Conservation (phyloP, 2,888 invertebrate genomes). For the Lithodes maja region DNA sequence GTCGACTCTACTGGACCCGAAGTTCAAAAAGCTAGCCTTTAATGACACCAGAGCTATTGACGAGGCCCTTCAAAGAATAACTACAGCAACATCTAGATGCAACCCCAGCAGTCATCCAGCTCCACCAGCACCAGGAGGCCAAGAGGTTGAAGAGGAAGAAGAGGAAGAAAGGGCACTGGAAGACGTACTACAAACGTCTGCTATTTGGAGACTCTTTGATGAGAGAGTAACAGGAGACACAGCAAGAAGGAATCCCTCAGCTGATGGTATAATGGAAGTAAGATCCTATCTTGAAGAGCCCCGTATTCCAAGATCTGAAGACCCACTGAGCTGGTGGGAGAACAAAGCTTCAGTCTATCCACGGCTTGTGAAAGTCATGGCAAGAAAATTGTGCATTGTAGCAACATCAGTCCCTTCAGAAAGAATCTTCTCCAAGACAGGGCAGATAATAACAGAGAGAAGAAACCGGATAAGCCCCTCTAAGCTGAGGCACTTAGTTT, state of each 20-base stretch:
- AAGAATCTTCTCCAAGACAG: constrained; percentile 28
- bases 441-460: constrained; percentile 16
- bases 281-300: constrained; percentile 35
- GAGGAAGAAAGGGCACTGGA: constrained; percentile 4
- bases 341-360: background rate
- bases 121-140: background rate
- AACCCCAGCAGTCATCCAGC: background rate
- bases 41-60: constrained; percentile 6
- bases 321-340: background rate
- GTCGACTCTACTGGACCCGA: background rate
- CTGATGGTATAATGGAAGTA: constrained; percentile 10
- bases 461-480: constrained; percentile 16
- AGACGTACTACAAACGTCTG: background rate
- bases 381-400: constrained; percentile 17
- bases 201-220: constrained; percentile 38
- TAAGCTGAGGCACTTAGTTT: constrained; percentile 21
- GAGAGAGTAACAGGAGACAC: constrained; percentile 16
- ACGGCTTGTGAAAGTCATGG: background rate
- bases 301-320: constrained; percentile 6
- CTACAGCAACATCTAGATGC: constrained; percentile 13
- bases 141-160: background rate
- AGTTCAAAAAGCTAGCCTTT: constrained; percentile 20
- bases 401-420: constrained; percentile 23
- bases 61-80: constrained; percentile 22
- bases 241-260: constrained; percentile 19